Percentiles rank a stretch among this genome's conserved stretches.
These are phyloP conservation scores for Morus bassanus DNA, from an alignment of 2,797 vertebrate genomes.

Conservation along the genomic window DNA sequence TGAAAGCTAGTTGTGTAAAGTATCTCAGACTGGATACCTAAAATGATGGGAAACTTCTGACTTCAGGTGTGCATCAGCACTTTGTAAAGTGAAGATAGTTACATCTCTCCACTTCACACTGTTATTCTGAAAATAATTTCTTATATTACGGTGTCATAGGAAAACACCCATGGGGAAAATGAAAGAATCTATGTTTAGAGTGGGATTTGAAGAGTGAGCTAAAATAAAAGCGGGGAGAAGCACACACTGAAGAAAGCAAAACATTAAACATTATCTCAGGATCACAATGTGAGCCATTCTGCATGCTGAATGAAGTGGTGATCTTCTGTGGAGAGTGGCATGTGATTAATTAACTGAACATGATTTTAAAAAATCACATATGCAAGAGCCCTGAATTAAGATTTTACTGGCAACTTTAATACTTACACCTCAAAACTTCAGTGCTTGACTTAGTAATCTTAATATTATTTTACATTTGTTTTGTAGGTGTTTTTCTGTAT, in stretches of 20 bases:
- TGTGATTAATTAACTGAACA: not conserved
- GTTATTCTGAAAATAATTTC: not conserved
- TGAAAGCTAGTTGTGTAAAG: not conserved
- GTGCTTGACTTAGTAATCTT: not conserved
- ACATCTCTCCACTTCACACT: not conserved
- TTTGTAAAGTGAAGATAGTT: not conserved
- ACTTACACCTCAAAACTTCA: not conserved
- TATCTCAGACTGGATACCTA: not conserved
- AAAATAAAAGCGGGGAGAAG: not conserved
- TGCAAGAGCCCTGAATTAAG: not conserved
- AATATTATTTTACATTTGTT: not conserved
- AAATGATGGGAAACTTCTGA: not conserved
- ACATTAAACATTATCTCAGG: not conserved
- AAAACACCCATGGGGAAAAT: not conserved
- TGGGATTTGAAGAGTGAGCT: not conserved
- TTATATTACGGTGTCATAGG: not conserved
- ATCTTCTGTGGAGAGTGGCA: not conserved
- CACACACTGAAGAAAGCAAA: not conserved
- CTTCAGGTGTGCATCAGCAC: not conserved
- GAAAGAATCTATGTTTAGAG: not conserved
- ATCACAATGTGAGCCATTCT: not conserved
- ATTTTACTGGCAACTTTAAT: not conserved
- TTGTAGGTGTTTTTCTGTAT: not conserved
- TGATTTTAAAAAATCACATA: not conserved
- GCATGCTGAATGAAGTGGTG: not conserved